Evolutionary conservation across 2,888 invertebrate species (phyloP), one percentile per base, ranked within the genome.

Genomic region (Dione vanillae): DNA sequence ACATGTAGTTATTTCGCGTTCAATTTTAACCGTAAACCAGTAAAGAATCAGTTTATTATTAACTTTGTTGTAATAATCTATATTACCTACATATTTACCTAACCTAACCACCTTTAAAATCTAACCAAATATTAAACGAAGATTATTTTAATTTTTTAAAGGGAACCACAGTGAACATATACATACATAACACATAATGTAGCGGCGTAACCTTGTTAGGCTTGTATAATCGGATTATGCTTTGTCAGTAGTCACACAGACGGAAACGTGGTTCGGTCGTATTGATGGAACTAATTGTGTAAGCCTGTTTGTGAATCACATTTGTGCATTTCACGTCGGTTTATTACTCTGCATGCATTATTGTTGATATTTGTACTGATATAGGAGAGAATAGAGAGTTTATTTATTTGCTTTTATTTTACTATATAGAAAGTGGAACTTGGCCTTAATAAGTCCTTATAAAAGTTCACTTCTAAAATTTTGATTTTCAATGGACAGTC

Each of bases 231-330:
- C 40, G 40, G 65, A 41, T 65, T 65, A 52, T 52, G 20, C 45
- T 27, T 61, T 45, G 45, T 61, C 27, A 61, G n/a, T 43, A 14
- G 41, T 61, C 61, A n/a, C 45, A 45, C 61, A 61, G n/a, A 45
- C 45, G 11, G n/a, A 45, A 27, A 61, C 45, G 61, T 61, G 61
- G 10, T 61, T 9, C n/a, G 45, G 41, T 14, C 43, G 20, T 14
- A 59, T 59, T 59, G 20, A 43, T 43, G 19, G 9, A 59, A 43
- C 43, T 61, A 45, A 45, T 61, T 61, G 27, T 27, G 20, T 45
- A 10, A 45, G 27, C 61, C n/a, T 45, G 19, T 59, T 43, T 14
- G 14, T 41, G 41, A 43, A 41, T 47, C 37, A n/a, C 14, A 43
- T 11, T 43, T 43, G 10, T 59, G 14, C 20, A n/a, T 20, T 27